Conservation (phyloP, 2,888 invertebrate species). For the Microplitis deprimator region DNA sequence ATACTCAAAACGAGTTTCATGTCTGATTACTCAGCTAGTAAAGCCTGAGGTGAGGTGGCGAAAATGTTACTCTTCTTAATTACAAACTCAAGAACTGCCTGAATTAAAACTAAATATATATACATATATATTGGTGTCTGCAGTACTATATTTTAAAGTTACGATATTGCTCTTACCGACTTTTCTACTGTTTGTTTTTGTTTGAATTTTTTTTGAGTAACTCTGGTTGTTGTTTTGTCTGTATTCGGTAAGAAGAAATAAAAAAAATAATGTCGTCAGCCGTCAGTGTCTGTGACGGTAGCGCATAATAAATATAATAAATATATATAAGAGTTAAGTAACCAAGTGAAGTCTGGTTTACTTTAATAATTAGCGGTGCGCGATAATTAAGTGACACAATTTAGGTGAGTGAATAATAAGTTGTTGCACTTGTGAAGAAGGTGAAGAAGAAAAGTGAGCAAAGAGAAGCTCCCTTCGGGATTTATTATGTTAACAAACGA, state of each 20-base stretch:
- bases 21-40: neutral
- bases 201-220: neutral
- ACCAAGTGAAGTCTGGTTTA: constrained; percentile 2
- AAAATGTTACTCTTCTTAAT: neutral
- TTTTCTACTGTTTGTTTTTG: neutral
- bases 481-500: constrained; percentile 21
- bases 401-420: constrained; percentile 23
- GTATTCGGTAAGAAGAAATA: neutral
- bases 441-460: neutral
- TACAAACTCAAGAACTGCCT: constrained; percentile 22
- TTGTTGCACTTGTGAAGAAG: neutral
- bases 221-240: neutral
- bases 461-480: neutral
- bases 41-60: constrained; percentile 5
- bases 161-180: too few species aligned
- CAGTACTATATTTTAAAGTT: too few species aligned
- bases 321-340: too few species aligned
- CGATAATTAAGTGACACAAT: neutral
- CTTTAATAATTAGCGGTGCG: neutral
- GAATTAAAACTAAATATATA: neutral
- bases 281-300: too few species aligned
- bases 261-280: neutral
- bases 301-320: too few species aligned
- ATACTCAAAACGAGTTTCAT: neutral
- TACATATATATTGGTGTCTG: neutral